Conservation (phyloP, 2,888 invertebrate species). For the Dasypogon diadema region DNA sequence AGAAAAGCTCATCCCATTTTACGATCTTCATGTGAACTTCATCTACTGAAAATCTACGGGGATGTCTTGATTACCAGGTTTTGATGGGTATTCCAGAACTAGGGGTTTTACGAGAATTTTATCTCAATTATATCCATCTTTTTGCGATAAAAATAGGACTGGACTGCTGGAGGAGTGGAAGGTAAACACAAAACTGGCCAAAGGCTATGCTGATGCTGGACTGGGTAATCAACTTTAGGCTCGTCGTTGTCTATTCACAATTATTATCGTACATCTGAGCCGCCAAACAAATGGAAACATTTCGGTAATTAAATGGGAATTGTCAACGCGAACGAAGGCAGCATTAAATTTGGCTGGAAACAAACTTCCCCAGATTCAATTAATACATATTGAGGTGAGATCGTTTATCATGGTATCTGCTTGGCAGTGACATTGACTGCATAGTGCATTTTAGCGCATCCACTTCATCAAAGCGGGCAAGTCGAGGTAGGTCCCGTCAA, state of each 20-base stretch:
- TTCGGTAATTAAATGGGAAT: slow-evolving; percentile 19
- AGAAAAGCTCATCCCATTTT: background rate
- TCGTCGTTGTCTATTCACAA: no score
- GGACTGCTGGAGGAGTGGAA: background rate
- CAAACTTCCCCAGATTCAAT: no score
- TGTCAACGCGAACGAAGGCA: background rate
- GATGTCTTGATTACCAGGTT: slow-evolving; percentile 15
- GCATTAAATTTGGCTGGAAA: no score
- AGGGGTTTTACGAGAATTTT: slow-evolving; percentile 38
- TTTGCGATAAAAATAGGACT: background rate
- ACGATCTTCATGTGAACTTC: slow-evolving; percentile 1
- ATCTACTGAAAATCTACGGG: background rate
- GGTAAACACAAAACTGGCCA: background rate
- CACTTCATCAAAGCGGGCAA: slow-evolving; percentile 2
- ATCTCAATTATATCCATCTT: slow-evolving; percentile 44
- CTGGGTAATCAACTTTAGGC: background rate
- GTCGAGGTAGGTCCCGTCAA: slow-evolving; percentile 16
- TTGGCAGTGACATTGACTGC: background rate
- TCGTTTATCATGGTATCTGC: no score
- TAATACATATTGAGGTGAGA: no score
- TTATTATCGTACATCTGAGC: no score
- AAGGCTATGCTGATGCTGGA: background rate
- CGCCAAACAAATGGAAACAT: slow-evolving; percentile 1
- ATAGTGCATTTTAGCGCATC: slow-evolving; percentile 1
- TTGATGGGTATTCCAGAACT: slow-evolving; percentile 33